A percentile compares a stretch with the other conserved stretches of the same genome.
Evolutionary conservation across 2,113 vertebrate genomes (phyloP).

Genomic region (Trinectes maculatus): DNA sequence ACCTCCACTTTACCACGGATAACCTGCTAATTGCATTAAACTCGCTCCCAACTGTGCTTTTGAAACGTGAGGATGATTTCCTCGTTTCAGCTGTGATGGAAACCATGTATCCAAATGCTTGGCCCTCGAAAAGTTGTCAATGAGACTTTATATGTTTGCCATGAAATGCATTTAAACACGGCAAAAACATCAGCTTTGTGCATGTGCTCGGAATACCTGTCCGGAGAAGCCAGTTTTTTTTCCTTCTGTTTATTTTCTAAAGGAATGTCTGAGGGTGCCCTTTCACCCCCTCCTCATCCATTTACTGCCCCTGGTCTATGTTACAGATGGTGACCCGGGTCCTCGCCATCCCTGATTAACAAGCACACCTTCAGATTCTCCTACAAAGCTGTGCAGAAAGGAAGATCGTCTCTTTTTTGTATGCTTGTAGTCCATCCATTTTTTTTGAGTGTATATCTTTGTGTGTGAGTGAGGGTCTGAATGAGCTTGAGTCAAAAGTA

Average conservation of each 20-base stretch:
- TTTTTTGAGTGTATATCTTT: constrained; percentile 37
- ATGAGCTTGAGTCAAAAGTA: constrained; percentile 76
- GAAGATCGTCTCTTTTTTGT: constrained; percentile 45
- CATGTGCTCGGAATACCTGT: constrained; percentile 68
- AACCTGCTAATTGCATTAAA: constrained; percentile 80
- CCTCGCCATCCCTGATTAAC: constrained; percentile 65
- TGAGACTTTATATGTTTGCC: too few relatives aligned
- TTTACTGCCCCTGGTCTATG: constrained; percentile 78
- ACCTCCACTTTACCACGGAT: constrained; percentile 68
- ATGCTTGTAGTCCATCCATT: constrained; percentile 62
- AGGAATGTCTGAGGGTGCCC: constrained; percentile 77
- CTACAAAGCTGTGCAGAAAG: constrained; percentile 44
- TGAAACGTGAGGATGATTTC: constrained; percentile 58
- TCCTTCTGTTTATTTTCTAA: constrained; percentile 79
- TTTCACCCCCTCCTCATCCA: constrained; percentile 78
- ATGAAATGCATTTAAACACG: constrained; percentile 27
- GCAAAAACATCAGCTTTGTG: constrained; percentile 38
- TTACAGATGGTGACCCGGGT: constrained; percentile 75
- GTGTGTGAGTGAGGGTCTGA: constrained; percentile 61
- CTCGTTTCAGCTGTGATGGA: neutral
- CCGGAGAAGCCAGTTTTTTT: constrained; percentile 64
- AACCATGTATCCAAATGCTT: neutral
- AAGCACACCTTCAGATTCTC: constrained; percentile 66
- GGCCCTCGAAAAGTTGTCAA: neutral
- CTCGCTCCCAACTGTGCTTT: constrained; percentile 49